Conservation (phyloP, 1,140 invertebrate species). For the Cotesia glomerata region DNA sequence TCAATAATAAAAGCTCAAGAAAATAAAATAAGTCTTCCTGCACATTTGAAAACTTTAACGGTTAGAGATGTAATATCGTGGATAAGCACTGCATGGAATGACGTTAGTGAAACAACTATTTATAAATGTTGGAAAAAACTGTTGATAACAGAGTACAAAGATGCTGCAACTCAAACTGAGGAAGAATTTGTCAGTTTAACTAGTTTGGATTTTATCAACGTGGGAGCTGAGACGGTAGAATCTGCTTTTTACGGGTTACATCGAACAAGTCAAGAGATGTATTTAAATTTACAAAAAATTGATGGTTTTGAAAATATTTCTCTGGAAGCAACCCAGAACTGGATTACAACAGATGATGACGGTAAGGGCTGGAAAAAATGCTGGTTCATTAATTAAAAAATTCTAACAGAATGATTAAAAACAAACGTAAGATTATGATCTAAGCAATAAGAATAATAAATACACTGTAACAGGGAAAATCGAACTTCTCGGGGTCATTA, state of each 20-base stretch:
- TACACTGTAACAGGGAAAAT: no score
- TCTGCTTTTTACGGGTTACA: background rate
- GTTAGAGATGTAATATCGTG: conserved; percentile 18
- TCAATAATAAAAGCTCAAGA: conserved; percentile 6
- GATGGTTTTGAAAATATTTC: background rate
- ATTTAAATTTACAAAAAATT: background rate
- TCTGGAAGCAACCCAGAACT: background rate
- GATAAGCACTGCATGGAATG: conserved; percentile 14
- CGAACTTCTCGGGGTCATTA: no score
- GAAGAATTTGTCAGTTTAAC: background rate
- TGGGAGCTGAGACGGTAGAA: background rate
- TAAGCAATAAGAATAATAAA: no score
- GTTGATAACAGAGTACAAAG: conserved; percentile 6
- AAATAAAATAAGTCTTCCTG: conserved; percentile 3
- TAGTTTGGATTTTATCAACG: background rate
- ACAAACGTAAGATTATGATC: no score
- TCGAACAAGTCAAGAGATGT: background rate
- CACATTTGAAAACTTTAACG: conserved; percentile 13
- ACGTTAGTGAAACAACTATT: conserved; percentile 10
- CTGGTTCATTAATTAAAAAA: no score
- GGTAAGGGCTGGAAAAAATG: background rate
- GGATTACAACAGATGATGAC: background rate
- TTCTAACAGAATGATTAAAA: no score
- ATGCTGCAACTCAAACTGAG: background rate
- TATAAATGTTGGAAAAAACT: conserved; percentile 24